phyloP scores from a whole-genome alignment of 1,140 invertebrate species.

The Phocides pigmalion region DNA sequence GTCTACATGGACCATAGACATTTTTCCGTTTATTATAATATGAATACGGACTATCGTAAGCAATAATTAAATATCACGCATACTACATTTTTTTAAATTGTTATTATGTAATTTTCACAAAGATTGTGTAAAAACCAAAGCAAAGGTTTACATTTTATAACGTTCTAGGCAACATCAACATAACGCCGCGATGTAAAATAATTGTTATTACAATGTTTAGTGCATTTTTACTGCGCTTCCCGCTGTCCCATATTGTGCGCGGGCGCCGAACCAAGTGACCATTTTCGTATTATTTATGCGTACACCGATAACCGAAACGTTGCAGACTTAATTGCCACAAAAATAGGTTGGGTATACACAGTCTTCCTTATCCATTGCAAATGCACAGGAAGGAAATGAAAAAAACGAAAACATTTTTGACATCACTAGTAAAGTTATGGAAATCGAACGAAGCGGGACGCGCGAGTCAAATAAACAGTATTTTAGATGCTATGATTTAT shows the following conservation, averaged over 20 bases:
- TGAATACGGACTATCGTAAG: no score
- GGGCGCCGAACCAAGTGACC: constrained; percentile 8
- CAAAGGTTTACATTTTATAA: neutral
- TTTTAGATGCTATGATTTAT: neutral
- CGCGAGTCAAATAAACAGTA: neutral
- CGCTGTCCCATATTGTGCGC: constrained; percentile 24
- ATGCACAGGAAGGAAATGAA: constrained; percentile 44
- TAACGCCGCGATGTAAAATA: neutral
- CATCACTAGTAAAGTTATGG: constrained; percentile 20
- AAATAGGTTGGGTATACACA: constrained; percentile 38
- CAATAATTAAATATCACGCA: no score
- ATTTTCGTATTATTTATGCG: constrained; percentile 36
- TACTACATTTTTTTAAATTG: no score
- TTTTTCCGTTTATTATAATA: no score
- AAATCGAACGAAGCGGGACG: neutral
- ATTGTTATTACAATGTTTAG: constrained; percentile 9
- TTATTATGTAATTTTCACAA: no score
- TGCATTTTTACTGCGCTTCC: constrained; percentile 19
- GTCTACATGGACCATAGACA: no score
- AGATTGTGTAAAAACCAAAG: neutral
- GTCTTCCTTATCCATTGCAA: constrained; percentile 42
- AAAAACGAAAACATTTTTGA: constrained; percentile 38
- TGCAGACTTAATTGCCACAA: constrained; percentile 42
- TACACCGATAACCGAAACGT: constrained; percentile 31
- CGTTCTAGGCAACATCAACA: neutral